phyloP scores from a whole-genome alignment of 2,797 vertebrate species.

The Schizothorax lantsangensis region DNA sequence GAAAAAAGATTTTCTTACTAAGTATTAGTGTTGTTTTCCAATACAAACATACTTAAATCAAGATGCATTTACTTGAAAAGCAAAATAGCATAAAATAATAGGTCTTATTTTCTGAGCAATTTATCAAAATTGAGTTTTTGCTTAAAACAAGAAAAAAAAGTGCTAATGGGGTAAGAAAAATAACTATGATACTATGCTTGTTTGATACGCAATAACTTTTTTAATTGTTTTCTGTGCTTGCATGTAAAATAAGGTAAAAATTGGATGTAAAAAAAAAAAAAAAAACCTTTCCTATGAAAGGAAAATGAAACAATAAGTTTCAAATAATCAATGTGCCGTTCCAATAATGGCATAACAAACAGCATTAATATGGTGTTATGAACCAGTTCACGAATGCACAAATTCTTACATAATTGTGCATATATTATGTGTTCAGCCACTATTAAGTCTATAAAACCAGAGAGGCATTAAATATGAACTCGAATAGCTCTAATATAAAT shows the following conservation, averaged over 20 bases:
- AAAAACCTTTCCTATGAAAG: background rate
- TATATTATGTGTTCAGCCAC: background rate
- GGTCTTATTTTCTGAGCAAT: background rate
- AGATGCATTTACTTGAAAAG: background rate
- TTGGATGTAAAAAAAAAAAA: background rate
- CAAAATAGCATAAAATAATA: background rate
- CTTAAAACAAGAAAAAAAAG: background rate
- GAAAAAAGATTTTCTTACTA: background rate
- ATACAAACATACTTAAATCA: background rate
- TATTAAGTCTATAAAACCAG: background rate
- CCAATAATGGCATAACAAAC: background rate
- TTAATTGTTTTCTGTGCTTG: background rate
- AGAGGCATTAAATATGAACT: background rate
- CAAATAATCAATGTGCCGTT: background rate
- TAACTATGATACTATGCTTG: background rate
- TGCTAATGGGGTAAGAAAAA: background rate
- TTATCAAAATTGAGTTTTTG: background rate
- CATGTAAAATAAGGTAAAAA: background rate
- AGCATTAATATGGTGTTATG: background rate
- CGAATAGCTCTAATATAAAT: slow-evolving; percentile 7
- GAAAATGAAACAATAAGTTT: background rate
- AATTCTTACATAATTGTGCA: background rate
- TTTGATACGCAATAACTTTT: background rate
- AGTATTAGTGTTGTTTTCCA: background rate
- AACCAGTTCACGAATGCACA: background rate